phyloP scores from a whole-genome alignment of 1,140 invertebrate species.

The Lanistes nyassanus region DNA sequence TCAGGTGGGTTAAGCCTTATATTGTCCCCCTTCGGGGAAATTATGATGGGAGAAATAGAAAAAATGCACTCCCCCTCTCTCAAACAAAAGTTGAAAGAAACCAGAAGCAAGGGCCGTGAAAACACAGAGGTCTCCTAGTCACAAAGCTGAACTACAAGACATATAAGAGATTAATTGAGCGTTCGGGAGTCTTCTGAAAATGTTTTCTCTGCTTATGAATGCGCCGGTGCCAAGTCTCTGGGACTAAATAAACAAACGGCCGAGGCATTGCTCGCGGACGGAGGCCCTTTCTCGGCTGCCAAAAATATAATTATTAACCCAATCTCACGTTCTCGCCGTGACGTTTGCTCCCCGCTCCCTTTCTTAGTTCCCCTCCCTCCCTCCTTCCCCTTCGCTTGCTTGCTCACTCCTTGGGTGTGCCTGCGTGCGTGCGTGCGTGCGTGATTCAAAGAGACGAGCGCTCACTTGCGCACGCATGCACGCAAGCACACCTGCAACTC shows the following conservation, averaged over 20 bases:
- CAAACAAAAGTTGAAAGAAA: too few relatives aligned
- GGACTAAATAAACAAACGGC: slow-evolving; percentile 3
- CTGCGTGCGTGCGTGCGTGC: slow-evolving; percentile 1
- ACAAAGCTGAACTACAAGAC: slow-evolving; percentile 2
- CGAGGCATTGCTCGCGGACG: not conserved
- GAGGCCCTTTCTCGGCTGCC: too few relatives aligned
- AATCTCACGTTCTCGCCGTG: too few relatives aligned
- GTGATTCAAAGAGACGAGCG: too few relatives aligned
- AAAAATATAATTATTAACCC: too few relatives aligned
- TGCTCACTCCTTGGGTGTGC: not conserved
- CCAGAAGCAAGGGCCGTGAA: too few relatives aligned
- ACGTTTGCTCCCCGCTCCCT: not conserved
- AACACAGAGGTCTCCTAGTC: not conserved
- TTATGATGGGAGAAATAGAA: too few relatives aligned
- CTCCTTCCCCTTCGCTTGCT: not conserved
- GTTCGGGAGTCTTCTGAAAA: slow-evolving; percentile 21
- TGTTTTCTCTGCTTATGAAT: slow-evolving; percentile 7
- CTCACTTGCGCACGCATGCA: too few relatives aligned
- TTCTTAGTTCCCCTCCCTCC: slow-evolving; percentile 12
- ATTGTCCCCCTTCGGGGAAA: too few relatives aligned
- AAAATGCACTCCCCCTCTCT: too few relatives aligned
- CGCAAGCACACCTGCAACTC: too few relatives aligned
- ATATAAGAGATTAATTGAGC: slow-evolving; percentile 16
- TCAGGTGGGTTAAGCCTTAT: too few relatives aligned
- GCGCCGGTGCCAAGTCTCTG: not conserved